Evolutionary conservation across 2,888 invertebrate genomes (phyloP), one percentile per base, ranked within the genome.

Genomic region (Stenchaetothrips biformis): DNA sequence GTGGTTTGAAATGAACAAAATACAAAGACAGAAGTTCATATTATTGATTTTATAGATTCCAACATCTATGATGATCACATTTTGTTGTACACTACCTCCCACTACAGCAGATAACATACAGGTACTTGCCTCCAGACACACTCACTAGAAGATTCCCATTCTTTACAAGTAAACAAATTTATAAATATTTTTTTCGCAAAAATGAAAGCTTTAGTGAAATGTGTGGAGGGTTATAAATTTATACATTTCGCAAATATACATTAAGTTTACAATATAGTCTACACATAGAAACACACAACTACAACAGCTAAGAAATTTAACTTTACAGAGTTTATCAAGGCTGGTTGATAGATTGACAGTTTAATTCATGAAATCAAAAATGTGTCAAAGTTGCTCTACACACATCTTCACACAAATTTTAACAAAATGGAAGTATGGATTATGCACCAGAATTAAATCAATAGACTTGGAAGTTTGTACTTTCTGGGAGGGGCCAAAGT

Each of bases 11-110:
- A 53, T 53, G 16, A 7, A 53, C 16, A 3, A 53, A 53, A 53
- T 3, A 53, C 18, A 53, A 53, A 18, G 13, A 53, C 18, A 53
- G 18, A 18, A 11, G 18, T 53, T 18, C 53, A 53, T 53, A 25
- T 74, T 25, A 74, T 53, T 74, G 67, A 25, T 21, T 25, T 74
- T 74, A 21, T 74, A 53, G 7, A 25, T 74, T 74, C 25, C 8
- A 74, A 25, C 67, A 74, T 74, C 25, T 74, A 25, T 74, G 25
- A 25, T 74, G 67, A 74, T 74, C 67, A 74, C 67, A 74, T 25
- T 74, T 74, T 25, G 21, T 74, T 21, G 67, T 74, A 74, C 67
- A 74, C 25, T 74, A 25, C 25, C 13, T 53, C 25, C 67, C 25
- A 25, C 67, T 25, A 21, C 25, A 25, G 67, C 67, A 74, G 67